phyloP scores from a whole-genome alignment of 2,888 invertebrate genomes.

The Volucella zonaria region DNA sequence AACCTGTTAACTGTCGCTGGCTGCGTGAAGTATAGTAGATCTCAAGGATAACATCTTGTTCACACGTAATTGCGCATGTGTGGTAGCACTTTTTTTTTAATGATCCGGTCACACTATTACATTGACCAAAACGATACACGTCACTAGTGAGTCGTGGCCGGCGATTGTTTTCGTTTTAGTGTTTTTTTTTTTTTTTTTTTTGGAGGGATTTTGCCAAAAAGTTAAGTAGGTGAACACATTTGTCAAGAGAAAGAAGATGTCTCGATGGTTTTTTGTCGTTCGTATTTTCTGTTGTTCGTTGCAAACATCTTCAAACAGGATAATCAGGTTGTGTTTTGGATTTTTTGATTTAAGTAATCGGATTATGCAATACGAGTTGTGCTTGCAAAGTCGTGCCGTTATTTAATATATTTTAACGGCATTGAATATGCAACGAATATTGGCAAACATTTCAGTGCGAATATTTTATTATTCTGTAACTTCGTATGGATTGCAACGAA shows the following conservation, averaged over 20 bases:
- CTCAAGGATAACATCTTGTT: constrained; percentile 69
- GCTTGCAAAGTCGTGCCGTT: constrained; percentile 9
- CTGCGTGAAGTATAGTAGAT: constrained; percentile 38
- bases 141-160: neutral
- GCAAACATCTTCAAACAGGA: constrained; percentile 55
- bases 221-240: constrained; percentile 21
- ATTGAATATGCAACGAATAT: too few species aligned
- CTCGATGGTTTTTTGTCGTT: constrained; percentile 4
- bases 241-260: neutral
- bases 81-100: constrained; percentile 39
- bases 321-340: constrained; percentile 30
- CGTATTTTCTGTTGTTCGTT: neutral
- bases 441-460: too few species aligned
- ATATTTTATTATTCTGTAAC: too few species aligned
- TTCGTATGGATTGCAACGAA: too few species aligned
- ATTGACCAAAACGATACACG: neutral
- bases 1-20: constrained; percentile 42
- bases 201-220: constrained; percentile 22
- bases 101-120: too few species aligned
- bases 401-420: constrained; percentile 5
- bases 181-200: neutral
- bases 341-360: constrained; percentile 15
- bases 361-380: constrained; percentile 31
- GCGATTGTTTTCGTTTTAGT: constrained; percentile 11
- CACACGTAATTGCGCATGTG: constrained; percentile 52